Base-by-base conservation (phyloP, 2,113 vertebrate species). In the Chelonoidis abingdonii region DNA sequence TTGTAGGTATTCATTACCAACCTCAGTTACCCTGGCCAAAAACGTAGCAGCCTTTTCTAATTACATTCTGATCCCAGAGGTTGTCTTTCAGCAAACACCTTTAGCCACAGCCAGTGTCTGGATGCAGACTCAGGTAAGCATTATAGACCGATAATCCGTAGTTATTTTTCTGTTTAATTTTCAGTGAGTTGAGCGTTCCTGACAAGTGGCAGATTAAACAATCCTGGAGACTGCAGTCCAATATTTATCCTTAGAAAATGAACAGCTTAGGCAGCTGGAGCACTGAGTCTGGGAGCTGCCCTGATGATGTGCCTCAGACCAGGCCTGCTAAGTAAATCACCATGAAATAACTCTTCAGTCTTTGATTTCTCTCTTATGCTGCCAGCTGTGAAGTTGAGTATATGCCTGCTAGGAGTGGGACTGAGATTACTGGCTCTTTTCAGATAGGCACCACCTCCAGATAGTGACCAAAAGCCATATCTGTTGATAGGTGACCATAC, bases 61-160 rank as follows among this genome's bases (percentile, higher is more conserved):
- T 47, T 95, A n/a, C 16, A 25, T 25, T 95, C 57, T 14, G 27
- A 88, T 89, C 94, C 87, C 94, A 83, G 49, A 82, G 83, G 50
- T n/a, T 87, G 93, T 88, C 92, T 89, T 53, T 10, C 87, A 87
- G 95, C 85, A 86, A 95, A 86, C 95, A 91, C 87, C 94, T 97
- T 92, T 78, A 41, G 14, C 17, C 87, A 83, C 87, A 83, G 87
- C 62, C 75, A 62, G 47, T 2, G 89, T 87, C 88, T 72, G 87
- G 57, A 90, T 93, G 83, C 10, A 7, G 38, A 53, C 94, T 24
- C 89, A 79, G n/a, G 12, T 47, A 47, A 41, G 49, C 2, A 84
- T 79, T 50, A 2, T 47, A 53, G 12, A 75, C 86, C 89, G 90
- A 56, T 47, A 11, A 90, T 86, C 95, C 47, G 3, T 10, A 41